A percentile compares a stretch with the other conserved stretches of the same genome.
These are phyloP conservation scores for Baronia brevicornis DNA, from an alignment of 2,888 invertebrate genomes.

Conservation along the genomic window DNA sequence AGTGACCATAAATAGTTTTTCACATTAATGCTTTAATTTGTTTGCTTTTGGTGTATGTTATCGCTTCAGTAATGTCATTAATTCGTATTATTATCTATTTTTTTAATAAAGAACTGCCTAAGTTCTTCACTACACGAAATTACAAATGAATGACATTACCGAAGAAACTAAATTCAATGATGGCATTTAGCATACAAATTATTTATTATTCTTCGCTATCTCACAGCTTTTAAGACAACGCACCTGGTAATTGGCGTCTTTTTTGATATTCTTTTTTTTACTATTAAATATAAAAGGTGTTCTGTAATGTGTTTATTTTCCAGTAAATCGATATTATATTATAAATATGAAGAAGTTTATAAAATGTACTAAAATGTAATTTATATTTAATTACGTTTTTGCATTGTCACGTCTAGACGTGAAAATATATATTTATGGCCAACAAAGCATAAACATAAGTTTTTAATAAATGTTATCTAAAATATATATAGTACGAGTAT, in stretches of 20 bases:
- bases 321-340: too few relatives aligned
- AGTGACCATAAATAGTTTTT: conserved; percentile 12
- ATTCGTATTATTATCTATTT: too few relatives aligned
- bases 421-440: too few relatives aligned
- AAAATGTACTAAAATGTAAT: too few relatives aligned
- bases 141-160: conserved; percentile 14
- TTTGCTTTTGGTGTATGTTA: conserved; percentile 37
- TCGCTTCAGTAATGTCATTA: conserved; percentile 15
- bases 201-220: neutral
- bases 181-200: conserved; percentile 13
- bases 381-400: conserved; percentile 1
- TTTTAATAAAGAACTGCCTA: too few relatives aligned
- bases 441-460: too few relatives aligned
- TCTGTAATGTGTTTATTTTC: too few relatives aligned
- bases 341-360: too few relatives aligned
- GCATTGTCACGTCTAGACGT: neutral
- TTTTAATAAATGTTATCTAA: neutral
- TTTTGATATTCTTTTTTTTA: too few relatives aligned
- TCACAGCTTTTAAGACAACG: too few relatives aligned
- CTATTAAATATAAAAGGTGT: too few relatives aligned
- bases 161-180: conserved; percentile 2
- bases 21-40: conserved; percentile 6
- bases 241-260: too few relatives aligned
- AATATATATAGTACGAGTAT: conserved; percentile 6
- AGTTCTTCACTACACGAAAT: conserved; percentile 16